Evolutionary conservation across 2,797 vertebrate species (phyloP).

Genomic region (Dicrostonyx torquatus): DNA sequence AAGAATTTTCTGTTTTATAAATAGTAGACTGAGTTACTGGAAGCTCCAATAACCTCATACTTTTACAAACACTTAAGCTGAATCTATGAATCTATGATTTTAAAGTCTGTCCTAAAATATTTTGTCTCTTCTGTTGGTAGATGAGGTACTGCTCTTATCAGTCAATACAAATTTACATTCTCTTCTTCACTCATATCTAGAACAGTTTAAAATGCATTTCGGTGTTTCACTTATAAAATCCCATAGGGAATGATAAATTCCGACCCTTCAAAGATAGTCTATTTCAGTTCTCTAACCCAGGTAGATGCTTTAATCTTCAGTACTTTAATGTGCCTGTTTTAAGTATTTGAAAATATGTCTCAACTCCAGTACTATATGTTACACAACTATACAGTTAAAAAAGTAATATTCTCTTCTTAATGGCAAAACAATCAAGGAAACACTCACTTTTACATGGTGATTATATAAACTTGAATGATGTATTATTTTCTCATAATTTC

Average conservation of each 20-base stretch:
- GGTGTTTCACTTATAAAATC: not conserved
- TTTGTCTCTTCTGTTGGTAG: not conserved
- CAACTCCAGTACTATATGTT: not conserved
- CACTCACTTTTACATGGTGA: not conserved
- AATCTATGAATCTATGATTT: not conserved
- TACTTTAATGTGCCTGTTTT: not conserved
- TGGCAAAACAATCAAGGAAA: not conserved
- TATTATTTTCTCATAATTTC: not conserved
- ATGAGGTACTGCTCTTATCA: not conserved
- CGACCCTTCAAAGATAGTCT: not conserved
- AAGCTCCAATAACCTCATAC: not conserved
- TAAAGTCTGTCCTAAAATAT: not conserved
- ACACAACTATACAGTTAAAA: not conserved
- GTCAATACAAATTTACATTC: not conserved
- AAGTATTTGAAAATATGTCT: not conserved
- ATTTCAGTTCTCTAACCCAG: not conserved
- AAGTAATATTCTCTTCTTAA: not conserved
- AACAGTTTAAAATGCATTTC: not conserved
- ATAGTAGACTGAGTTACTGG: not conserved
- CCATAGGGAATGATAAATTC: not conserved
- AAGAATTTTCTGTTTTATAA: not conserved
- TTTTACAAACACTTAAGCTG: not conserved
- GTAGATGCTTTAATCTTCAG: not conserved
- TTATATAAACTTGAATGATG: not conserved
- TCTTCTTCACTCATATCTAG: not conserved